Evolutionary conservation across 2,113 vertebrate genomes (phyloP).

Genomic region (Thamnophis sirtalis): DNA sequence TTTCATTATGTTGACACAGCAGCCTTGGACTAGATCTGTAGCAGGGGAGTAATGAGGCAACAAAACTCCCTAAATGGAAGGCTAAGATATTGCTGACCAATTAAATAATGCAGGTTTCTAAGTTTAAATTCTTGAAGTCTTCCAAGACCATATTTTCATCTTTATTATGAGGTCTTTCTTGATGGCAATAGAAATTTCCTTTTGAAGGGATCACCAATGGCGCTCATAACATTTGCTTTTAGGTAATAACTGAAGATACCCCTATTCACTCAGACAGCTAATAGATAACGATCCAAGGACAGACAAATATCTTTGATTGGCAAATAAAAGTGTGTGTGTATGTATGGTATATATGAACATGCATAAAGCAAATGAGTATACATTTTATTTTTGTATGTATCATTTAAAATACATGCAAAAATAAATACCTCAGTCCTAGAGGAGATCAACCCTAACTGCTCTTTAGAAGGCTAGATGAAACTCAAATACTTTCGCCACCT

Average conservation of each 20-base stretch:
- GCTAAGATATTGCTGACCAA: background rate
- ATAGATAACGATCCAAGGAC: background rate
- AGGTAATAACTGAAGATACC: background rate
- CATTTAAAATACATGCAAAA: too few relatives aligned
- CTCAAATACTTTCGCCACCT: too few relatives aligned
- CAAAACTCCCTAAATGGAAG: background rate
- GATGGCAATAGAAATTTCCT: background rate
- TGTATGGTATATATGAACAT: too few relatives aligned
- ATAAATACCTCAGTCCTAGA: too few relatives aligned
- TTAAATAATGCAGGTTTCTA: background rate
- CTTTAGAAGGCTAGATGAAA: too few relatives aligned
- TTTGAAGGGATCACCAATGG: background rate
- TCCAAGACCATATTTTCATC: background rate
- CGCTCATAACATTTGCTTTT: background rate
- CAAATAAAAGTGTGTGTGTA: background rate
- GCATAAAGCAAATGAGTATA: too few relatives aligned
- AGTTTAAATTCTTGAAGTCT: background rate
- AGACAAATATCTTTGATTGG: background rate
- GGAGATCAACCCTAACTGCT: too few relatives aligned
- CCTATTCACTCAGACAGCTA: background rate
- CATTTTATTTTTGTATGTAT: too few relatives aligned
- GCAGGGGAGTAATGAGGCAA: background rate
- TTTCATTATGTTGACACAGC: background rate
- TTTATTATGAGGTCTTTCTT: background rate
- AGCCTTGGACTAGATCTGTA: background rate